These are phyloP conservation scores for Myocastor coypus DNA, from an alignment of 2,113 vertebrate species.

Conservation along the genomic window DNA sequence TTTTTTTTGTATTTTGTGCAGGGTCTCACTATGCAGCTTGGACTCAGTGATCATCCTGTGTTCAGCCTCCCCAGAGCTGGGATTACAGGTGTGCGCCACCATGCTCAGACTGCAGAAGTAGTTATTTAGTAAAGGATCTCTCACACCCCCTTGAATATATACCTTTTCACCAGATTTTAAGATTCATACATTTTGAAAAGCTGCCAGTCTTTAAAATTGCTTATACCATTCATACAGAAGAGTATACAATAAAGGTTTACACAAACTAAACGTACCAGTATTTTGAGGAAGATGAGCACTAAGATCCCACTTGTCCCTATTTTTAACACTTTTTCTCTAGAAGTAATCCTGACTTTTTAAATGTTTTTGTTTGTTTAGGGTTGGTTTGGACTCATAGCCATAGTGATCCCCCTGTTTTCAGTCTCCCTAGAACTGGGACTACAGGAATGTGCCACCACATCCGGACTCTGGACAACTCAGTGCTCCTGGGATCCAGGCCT, in stretches of 20 bases:
- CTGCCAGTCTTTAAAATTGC: slow-evolving; percentile 28
- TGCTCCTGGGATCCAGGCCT: too few species aligned
- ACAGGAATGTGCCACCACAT: too few species aligned
- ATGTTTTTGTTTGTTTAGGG: neutral
- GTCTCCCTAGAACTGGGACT: too few species aligned
- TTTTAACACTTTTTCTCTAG: neutral
- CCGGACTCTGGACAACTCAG: too few species aligned
- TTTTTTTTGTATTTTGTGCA: too few species aligned
- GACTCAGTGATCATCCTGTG: too few species aligned
- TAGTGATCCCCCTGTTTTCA: too few species aligned
- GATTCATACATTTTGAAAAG: slow-evolving; percentile 41
- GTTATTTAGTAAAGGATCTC: slow-evolving; percentile 62
- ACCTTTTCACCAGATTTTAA: slow-evolving; percentile 33
- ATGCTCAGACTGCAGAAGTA: slow-evolving; percentile 2
- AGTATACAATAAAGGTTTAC: slow-evolving; percentile 21
- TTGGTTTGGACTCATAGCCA: too few species aligned
- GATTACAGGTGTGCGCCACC: too few species aligned
- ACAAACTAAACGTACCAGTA: neutral
- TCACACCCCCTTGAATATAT: slow-evolving; percentile 35
- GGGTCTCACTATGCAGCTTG: too few species aligned
- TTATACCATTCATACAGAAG: neutral
- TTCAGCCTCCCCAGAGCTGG: too few species aligned
- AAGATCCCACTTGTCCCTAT: neutral
- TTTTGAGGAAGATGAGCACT: slow-evolving; percentile 11
- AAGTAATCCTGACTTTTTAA: slow-evolving; percentile 52